phyloP scores from a whole-genome alignment of 2,797 vertebrate species.

The Eurystomus glaucurus region DNA sequence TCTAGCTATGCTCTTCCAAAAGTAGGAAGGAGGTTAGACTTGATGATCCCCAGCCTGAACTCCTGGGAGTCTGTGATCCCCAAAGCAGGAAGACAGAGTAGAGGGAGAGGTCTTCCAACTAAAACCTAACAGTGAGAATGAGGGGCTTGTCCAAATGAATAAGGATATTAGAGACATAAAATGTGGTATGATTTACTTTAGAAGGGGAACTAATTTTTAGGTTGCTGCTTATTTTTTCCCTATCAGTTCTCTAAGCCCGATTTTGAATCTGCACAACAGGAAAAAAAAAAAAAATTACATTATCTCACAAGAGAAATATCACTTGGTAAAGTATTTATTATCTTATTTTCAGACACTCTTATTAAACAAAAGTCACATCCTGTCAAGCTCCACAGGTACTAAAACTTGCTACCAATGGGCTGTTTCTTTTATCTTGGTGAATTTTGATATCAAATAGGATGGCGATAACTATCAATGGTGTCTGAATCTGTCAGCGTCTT shows the following conservation, averaged over 20 bases:
- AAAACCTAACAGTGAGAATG: not conserved
- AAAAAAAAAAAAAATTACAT: not conserved
- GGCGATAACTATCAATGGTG: not conserved
- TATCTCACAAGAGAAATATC: not conserved
- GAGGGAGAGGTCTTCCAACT: not conserved
- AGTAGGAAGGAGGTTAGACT: not conserved
- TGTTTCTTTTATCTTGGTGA: not conserved
- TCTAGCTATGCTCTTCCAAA: not conserved
- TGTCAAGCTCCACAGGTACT: not conserved
- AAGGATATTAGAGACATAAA: not conserved
- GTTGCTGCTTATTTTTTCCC: not conserved
- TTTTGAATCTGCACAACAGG: not conserved
- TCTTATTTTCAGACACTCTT: constrained; percentile 5
- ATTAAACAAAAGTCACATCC: constrained; percentile 30
- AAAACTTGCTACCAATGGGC: not conserved
- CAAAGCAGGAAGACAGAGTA: not conserved
- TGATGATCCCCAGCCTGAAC: not conserved
- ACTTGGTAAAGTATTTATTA: not conserved
- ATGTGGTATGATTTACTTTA: not conserved
- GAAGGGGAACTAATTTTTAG: not conserved
- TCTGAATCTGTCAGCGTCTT: not conserved
- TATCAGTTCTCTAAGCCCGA: not conserved
- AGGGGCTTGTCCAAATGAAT: not conserved
- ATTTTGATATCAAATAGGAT: constrained; percentile 7
- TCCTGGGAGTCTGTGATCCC: not conserved